A percentile compares a stretch with the other conserved stretches of the same genome.
These are phyloP conservation scores for Fregata magnificens DNA, from an alignment of 2,113 vertebrate genomes.

Conservation along the genomic window DNA sequence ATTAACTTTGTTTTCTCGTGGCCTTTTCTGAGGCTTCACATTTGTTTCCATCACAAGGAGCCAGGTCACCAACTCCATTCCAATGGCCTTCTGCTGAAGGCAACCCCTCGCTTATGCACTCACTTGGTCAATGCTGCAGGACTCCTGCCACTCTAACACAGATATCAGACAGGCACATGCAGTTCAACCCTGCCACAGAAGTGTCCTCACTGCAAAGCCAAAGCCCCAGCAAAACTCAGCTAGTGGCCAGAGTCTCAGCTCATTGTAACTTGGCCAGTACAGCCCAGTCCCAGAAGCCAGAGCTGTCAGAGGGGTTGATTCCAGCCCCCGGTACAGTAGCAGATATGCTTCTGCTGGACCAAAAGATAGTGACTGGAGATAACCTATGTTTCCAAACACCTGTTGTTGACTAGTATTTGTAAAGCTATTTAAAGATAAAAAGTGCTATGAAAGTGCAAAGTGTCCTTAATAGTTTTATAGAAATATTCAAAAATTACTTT, in stretches of 20 bases:
- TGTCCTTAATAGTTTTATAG: background rate
- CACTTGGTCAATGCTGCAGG: background rate
- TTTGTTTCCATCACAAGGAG: background rate
- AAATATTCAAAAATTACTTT: background rate
- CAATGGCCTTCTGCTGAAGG: background rate
- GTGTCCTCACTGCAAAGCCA: background rate
- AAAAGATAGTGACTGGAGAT: background rate
- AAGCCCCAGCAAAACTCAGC: background rate
- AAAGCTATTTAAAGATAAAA: constrained; percentile 1
- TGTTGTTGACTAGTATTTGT: background rate
- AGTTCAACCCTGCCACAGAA: background rate
- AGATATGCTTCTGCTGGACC: background rate
- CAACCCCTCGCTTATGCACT: background rate
- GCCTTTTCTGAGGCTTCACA: background rate
- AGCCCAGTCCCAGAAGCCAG: background rate
- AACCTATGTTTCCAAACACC: background rate
- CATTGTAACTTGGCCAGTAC: background rate
- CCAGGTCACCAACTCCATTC: background rate
- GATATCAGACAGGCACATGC: background rate
- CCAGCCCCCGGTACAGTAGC: background rate
- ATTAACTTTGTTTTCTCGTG: background rate
- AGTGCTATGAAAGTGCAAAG: background rate
- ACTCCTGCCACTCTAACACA: background rate
- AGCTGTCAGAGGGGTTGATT: background rate
- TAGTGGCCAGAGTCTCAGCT: background rate